Percentiles rank a stretch among this genome's conserved stretches.
phyloP scores from a whole-genome alignment of 2,888 invertebrate genomes.

The Mesoligia furuncula region DNA sequence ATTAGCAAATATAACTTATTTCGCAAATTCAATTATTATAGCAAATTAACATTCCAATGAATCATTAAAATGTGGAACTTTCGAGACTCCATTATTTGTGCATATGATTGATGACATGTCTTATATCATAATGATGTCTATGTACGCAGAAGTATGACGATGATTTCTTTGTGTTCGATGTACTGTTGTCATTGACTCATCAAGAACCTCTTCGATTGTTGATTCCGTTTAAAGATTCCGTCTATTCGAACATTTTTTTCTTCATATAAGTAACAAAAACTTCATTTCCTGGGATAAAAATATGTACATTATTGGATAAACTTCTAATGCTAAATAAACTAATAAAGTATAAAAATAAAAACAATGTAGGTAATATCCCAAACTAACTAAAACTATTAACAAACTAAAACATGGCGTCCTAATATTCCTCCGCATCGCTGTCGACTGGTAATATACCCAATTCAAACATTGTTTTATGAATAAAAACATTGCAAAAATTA shows the following conservation, averaged over 20 bases:
- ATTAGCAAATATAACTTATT: slow-evolving; percentile 4
- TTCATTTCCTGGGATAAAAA: too few relatives aligned
- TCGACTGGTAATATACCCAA: not conserved
- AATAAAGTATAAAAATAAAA: too few relatives aligned
- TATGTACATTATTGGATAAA: too few relatives aligned
- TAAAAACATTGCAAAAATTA: not conserved
- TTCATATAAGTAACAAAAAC: too few relatives aligned
- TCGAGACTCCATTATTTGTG: not conserved
- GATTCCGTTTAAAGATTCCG: slow-evolving; percentile 1
- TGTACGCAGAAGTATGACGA: not conserved
- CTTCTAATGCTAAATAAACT: too few relatives aligned
- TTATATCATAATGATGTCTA: not conserved
- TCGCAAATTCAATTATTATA: not conserved
- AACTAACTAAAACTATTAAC: not conserved
- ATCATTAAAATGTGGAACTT: slow-evolving; percentile 9
- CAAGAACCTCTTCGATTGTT: slow-evolving; percentile 8
- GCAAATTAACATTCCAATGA: not conserved
- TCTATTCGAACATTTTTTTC: not conserved
- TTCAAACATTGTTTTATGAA: not conserved
- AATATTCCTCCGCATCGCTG: not conserved
- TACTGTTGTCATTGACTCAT: slow-evolving; percentile 27
- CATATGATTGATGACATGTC: slow-evolving; percentile 3
- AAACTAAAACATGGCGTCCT: not conserved
- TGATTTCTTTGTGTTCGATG: slow-evolving; percentile 31
- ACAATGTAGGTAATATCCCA: too few relatives aligned